Percentiles rank a stretch among this genome's conserved stretches.
These are phyloP conservation scores for Siderastrea radians DNA, from an alignment of 92 coral and sea anemone species.

Conservation along the genomic window DNA sequence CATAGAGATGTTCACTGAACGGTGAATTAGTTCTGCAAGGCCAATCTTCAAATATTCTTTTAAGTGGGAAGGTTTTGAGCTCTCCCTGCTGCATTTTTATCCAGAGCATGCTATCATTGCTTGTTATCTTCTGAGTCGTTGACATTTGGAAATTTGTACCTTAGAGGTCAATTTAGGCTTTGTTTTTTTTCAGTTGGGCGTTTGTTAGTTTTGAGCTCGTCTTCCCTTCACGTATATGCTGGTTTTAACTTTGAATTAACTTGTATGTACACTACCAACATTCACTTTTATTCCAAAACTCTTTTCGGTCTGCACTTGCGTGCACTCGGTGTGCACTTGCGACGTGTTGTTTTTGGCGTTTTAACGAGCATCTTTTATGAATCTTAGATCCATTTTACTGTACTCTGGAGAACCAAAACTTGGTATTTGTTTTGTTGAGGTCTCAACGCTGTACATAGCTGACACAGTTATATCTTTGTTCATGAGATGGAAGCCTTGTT, in stretches of 20 bases:
- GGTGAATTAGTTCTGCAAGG: not conserved
- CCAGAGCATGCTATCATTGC: no score
- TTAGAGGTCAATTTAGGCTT: not conserved
- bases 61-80: not conserved
- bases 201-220: not conserved
- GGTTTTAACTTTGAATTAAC: not conserved
- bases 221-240: no score
- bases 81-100: constrained; percentile 1
- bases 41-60: not conserved
- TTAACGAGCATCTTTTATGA: not conserved
- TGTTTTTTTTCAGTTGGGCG: not conserved
- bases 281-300: not conserved
- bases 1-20: not conserved
- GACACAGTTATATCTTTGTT: not conserved
- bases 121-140: not conserved
- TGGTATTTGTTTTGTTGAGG: not conserved
- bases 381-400: not conserved
- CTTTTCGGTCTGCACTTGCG: not conserved
- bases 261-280: not conserved
- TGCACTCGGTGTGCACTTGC: not conserved
- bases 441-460: not conserved
- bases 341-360: not conserved
- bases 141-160: not conserved
- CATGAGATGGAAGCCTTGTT: not conserved
- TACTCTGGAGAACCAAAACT: not conserved